Evolutionary conservation across 2,113 vertebrate genomes (phyloP).

Genomic region (Phalacrocorax pelagicus): DNA sequence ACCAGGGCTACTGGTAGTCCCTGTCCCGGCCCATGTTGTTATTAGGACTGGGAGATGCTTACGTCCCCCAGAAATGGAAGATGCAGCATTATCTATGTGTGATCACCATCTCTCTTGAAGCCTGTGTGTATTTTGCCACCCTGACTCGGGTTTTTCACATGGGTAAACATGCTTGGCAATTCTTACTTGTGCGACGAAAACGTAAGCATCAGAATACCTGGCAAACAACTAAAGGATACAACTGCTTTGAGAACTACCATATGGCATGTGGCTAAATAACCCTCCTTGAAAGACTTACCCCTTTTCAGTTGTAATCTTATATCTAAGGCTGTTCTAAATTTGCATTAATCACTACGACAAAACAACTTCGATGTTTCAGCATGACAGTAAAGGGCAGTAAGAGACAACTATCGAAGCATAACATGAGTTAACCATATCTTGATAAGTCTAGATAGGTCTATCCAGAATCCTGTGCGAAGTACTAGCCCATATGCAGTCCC

Average conservation of each 20-base stretch:
- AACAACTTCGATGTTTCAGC: background rate
- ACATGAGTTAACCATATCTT: background rate
- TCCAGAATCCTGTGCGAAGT: background rate
- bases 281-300: background rate
- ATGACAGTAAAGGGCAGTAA: background rate
- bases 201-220: background rate
- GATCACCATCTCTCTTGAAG: background rate
- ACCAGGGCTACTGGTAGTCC: background rate
- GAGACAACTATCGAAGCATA: background rate
- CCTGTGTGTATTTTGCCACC: background rate
- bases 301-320: background rate
- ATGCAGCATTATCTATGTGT: background rate
- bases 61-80: accelerated
- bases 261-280: background rate
- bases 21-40: background rate
- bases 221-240: background rate
- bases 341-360: background rate
- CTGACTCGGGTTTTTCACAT: background rate
- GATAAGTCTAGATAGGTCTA: background rate
- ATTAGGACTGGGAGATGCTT: background rate
- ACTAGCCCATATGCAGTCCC: background rate
- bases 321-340: background rate
- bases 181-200: background rate
- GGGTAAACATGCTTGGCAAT: background rate
- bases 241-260: background rate